phyloP scores from a whole-genome alignment of 2,888 invertebrate species.

The Cephus runcator region DNA sequence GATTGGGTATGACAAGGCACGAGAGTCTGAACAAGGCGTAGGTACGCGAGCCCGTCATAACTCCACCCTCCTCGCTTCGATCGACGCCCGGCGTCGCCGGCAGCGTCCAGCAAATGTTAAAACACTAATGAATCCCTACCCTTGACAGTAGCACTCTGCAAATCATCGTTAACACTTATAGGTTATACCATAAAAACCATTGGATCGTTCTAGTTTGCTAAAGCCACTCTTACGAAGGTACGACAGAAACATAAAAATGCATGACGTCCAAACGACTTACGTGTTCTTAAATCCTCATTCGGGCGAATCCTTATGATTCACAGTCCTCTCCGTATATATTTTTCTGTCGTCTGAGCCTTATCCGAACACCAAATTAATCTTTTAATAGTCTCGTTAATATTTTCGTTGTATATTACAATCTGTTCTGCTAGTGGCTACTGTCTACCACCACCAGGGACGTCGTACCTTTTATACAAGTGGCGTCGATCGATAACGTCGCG shows the following conservation, averaged over 20 bases:
- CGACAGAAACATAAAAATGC: neutral
- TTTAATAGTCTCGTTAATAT: neutral
- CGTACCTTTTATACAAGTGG: constrained; percentile 49
- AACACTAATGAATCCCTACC: neutral
- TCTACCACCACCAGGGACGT: constrained; percentile 38
- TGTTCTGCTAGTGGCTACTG: constrained; percentile 30
- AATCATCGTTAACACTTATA: no score
- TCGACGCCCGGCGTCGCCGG: neutral
- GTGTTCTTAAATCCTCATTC: constrained; percentile 29
- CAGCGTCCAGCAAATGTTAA: neutral
- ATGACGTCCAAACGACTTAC: constrained; percentile 24
- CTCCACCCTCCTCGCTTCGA: neutral
- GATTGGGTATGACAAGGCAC: neutral
- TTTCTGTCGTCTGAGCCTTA: neutral
- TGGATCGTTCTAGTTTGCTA: neutral
- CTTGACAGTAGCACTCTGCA: neutral
- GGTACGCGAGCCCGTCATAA: neutral
- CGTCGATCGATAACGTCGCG: constrained; percentile 59
- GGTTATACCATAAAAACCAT: no score
- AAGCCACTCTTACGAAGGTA: neutral
- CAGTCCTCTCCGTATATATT: neutral
- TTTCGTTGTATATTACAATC: neutral
- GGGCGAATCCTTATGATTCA: constrained; percentile 15
- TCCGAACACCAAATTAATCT: neutral
- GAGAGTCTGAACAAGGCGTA: neutral